These are phyloP conservation scores for Tipula helvola DNA, from an alignment of 2,888 invertebrate genomes.

Conservation along the genomic window DNA sequence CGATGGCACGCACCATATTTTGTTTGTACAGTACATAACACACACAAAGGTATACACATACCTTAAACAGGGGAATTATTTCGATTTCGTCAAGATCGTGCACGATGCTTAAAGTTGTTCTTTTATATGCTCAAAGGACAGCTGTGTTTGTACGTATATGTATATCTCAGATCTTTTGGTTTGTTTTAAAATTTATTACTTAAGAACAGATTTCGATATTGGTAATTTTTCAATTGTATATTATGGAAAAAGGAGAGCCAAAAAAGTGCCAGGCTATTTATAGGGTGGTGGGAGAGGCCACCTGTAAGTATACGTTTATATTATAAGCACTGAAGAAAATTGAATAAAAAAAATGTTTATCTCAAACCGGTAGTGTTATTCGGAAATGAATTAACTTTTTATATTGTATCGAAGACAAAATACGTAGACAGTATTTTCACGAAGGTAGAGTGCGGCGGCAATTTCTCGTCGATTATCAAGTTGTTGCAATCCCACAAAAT, in stretches of 20 bases:
- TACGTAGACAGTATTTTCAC: no score
- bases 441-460: no score
- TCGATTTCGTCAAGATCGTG: no score
- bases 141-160: not conserved
- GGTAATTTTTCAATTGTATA: not conserved
- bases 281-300: not conserved
- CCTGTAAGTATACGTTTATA: not conserved
- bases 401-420: no score
- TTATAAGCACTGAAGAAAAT: no score
- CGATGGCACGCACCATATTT: slow-evolving; percentile 7
- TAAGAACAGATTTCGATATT: not conserved
- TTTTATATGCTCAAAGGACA: not conserved
- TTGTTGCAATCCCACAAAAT: no score
- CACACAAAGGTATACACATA: not conserved
- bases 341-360: no score
- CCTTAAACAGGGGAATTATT: not conserved
- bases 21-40: not conserved
- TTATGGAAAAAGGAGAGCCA: not conserved
- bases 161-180: not conserved
- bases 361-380: no score
- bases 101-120: not conserved
- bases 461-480: no score
- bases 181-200: not conserved
- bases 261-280: not conserved
- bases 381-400: no score